Percentiles rank a stretch among this genome's conserved stretches.
Evolutionary conservation across 2,797 vertebrate genomes (phyloP).

Genomic region (Enteromius treurensis): DNA sequence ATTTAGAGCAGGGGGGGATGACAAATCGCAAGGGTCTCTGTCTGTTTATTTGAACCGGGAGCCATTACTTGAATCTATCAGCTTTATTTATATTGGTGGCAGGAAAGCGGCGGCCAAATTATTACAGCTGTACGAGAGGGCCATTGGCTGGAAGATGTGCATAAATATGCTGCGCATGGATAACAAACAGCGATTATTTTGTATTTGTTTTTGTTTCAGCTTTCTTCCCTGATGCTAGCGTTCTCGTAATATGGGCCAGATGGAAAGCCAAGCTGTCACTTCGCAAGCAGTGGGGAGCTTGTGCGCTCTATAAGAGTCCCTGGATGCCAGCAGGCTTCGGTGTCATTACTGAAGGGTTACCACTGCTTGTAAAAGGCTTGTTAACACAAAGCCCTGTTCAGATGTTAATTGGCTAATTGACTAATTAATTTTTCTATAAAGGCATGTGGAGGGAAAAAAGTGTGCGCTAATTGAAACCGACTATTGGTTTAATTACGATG

Average conservation of each 20-base stretch:
- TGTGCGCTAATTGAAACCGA: slow-evolving; percentile 83
- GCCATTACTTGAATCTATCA: slow-evolving; percentile 81
- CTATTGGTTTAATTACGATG: slow-evolving; percentile 85
- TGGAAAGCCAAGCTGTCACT: slow-evolving; percentile 58
- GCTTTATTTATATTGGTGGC: slow-evolving; percentile 76
- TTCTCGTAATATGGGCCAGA: slow-evolving; percentile 48
- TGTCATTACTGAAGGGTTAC: slow-evolving; percentile 81
- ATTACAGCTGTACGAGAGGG: slow-evolving; percentile 61
- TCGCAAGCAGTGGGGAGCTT: slow-evolving; percentile 46
- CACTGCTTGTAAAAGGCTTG: slow-evolving; percentile 85
- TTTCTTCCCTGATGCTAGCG: slow-evolving; percentile 31
- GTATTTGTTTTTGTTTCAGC: slow-evolving; percentile 57
- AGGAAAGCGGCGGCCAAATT: slow-evolving; percentile 74
- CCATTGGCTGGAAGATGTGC: slow-evolving; percentile 49
- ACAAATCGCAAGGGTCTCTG: slow-evolving; percentile 70
- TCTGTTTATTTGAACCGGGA: slow-evolving; percentile 84
- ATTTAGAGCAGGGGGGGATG: slow-evolving; percentile 76
- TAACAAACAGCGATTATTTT: slow-evolving; percentile 63
- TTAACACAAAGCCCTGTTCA: slow-evolving; percentile 88
- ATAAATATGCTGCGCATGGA: slow-evolving; percentile 49
- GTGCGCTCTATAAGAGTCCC: slow-evolving; percentile 73
- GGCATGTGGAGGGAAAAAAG: slow-evolving; percentile 71
- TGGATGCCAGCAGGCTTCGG: slow-evolving; percentile 70
- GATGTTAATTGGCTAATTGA: slow-evolving; percentile 89
- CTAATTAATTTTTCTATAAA: slow-evolving; percentile 87